Conservation (phyloP, 2,113 vertebrate genomes). For the Spea bombifrons region DNA sequence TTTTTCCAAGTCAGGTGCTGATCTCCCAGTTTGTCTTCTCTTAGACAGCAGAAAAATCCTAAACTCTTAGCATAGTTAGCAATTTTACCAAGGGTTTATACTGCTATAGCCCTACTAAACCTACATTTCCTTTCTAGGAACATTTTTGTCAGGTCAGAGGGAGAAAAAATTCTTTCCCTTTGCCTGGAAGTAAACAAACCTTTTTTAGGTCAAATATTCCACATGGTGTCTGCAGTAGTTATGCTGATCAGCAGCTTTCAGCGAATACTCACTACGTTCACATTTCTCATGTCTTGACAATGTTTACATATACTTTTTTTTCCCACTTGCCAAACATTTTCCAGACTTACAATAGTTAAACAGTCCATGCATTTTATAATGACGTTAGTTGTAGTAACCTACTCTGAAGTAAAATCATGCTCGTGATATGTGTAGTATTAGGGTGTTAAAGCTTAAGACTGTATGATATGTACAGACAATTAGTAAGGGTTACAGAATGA, state of each 20-base stretch:
- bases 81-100: not conserved
- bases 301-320: not conserved
- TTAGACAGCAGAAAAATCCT: too few species aligned
- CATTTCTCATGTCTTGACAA: not conserved
- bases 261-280: not conserved
- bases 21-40: too few species aligned
- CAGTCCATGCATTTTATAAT: not conserved
- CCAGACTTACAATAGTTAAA: slow-evolving; percentile 11
- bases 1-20: too few species aligned
- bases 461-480: too few species aligned
- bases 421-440: too few species aligned
- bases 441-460: too few species aligned
- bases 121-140: slow-evolving; percentile 4
- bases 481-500: too few species aligned
- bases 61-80: not conserved
- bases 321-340: not conserved
- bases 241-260: not conserved
- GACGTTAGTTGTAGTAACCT: not conserved
- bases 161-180: not conserved
- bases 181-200: slow-evolving; percentile 1
- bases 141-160: not conserved
- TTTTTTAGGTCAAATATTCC: slow-evolving; percentile 21
- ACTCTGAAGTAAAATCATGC: not conserved
- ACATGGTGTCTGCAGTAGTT: not conserved
- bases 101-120: not conserved